Evolutionary conservation across 2,113 vertebrate genomes (phyloP).

Genomic region (Thryonomys swinderianus): DNA sequence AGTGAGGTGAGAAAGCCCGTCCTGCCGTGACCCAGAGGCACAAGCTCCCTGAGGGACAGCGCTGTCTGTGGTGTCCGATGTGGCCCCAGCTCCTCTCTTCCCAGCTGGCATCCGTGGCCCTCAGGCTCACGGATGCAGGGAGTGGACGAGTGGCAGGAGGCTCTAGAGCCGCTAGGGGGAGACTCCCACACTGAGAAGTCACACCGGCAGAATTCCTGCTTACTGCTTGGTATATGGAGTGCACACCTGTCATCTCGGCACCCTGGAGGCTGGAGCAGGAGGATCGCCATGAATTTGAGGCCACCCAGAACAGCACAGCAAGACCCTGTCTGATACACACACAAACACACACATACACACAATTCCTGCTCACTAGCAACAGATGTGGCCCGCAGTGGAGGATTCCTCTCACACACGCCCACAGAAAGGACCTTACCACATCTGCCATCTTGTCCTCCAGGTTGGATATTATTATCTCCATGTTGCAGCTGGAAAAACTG

Average conservation of each 20-base stretch:
- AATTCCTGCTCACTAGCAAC: background rate
- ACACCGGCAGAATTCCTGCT: background rate
- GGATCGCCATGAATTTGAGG: background rate
- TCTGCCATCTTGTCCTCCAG: background rate
- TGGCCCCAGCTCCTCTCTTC: background rate
- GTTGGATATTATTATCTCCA: background rate
- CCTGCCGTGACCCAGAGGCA: background rate
- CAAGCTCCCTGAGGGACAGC: background rate
- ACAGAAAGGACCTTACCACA: background rate
- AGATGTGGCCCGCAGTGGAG: background rate
- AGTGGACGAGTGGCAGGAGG: accelerated
- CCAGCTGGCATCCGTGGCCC: background rate
- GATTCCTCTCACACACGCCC: background rate
- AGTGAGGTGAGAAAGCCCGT: background rate
- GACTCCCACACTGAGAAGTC: background rate
- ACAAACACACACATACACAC: background rate
- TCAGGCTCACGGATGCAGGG: background rate
- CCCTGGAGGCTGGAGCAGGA: background rate
- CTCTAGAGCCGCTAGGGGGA: background rate
- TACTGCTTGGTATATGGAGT: background rate
- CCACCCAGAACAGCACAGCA: background rate
- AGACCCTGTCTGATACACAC: background rate
- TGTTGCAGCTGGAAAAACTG: background rate
- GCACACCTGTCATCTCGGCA: background rate
- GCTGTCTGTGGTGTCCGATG: background rate